Base-by-base conservation (phyloP, 2,888 invertebrate species). In the Cantharis rustica region DNA sequence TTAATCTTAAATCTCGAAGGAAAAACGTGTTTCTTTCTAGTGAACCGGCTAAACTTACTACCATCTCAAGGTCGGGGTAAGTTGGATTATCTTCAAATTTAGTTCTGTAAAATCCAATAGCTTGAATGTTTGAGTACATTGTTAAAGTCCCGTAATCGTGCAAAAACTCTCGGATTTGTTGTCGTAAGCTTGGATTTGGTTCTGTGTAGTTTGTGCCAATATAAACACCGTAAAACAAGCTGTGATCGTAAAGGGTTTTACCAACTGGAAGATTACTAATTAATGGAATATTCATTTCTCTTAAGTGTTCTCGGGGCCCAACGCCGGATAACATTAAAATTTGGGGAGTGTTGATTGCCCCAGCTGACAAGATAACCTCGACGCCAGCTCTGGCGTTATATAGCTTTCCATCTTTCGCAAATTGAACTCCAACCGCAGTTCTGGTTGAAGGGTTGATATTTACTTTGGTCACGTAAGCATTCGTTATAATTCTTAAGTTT, bases 31-130 rank as follows among this genome's bases (percentile, higher is more conserved):
- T 23, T 23, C 9, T 47, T 47, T 47, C 9, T 47, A n/a, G 1
- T 2, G n/a, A 7, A 7, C 90, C 2, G n/a, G n/a, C 7, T n/a
- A 47, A 2, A 47, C 47, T 47, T 84, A n/a, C 9, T 47, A 47
- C n/a, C 47, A 47, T 47, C 47, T 47, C 47, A n/a, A 47, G 47
- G 9, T 47, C 47, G 5, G 47, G 47, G 47, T 47, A 47, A 9
- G 7, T n/a, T 7, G 47, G 47, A 47, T 47, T 47, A 4, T n/a
- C 9, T 47, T n/a, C 47, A 9, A 47, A 47, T 47, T 47, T 47
- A n/a, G 47, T 47, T 7, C 1, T n/a, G n/a, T 47, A 47, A 4
- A 47, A 47, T 47, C n/a, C 47, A n/a, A 47, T 9, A 47, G n/a
- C 9, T 47, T 47, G 47, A 31, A 47, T 47, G n/a, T 47, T 47